Evolutionary conservation across 2,888 invertebrate species (phyloP), one percentile per base, ranked within the genome.

Genomic region (Melanotus villosus): DNA sequence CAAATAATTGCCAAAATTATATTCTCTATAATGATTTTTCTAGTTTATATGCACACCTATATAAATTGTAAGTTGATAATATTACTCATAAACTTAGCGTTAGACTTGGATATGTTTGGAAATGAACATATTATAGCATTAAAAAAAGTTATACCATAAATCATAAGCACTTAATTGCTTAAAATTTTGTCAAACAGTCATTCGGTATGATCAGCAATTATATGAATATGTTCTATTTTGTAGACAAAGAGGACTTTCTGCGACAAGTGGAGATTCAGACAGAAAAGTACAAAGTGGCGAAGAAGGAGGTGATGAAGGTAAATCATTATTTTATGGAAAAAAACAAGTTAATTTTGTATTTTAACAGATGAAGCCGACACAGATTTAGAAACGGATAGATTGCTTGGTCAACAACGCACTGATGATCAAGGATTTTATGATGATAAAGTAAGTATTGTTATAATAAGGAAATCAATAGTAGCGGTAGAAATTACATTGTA

Each of bases 301-400:
- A 74, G 90, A 90, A 85, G 89, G 88, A 84, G 86, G 86, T 12
- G 80, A 80, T 72, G 81, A 81, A 82, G 85, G 84, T 85, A 78
- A 73, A 45, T 62, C 65, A 9, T 6, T 12, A 5, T 12, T 12
- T n/a, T 9, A 16, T 19, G 12, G 58, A 19, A 47, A 12, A 12
- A 32, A 34, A 26, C 23, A 16, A 2, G 1, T 43, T 65, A 10
- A 19, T 65, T 54, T 38, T 21, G 23, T 54, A n/a, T 45, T 34
- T 26, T 60, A 32, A 36, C 21, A 89, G 94, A 93, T 82, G 96
- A 96, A 85, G 96, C 97, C 21, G 98, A 98, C 81, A 99, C 98
- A 0, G 98, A 99, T 84, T 90, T 98, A 77, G 98, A 98, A 86
- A 98, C 98, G n/a, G 98, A 98, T 85, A 89, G 98, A 78, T 87